Base-by-base conservation (phyloP, 2,888 invertebrate genomes). In the Xestia c-nigrum region DNA sequence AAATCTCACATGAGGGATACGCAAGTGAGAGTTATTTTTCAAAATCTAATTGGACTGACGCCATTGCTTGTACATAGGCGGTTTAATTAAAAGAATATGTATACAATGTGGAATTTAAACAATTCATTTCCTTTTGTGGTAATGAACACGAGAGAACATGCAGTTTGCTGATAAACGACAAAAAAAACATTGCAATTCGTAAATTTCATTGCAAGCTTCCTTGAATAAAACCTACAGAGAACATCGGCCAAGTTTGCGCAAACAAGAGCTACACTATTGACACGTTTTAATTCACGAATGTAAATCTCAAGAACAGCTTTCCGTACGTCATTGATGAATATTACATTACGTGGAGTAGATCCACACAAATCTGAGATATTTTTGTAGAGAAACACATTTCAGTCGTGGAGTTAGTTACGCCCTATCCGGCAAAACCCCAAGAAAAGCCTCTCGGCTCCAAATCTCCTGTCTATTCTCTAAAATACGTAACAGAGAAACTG, bases 371-470 rank as follows among this genome's bases (percentile, higher is more conserved):
- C 93, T 91, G 86, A 92, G 92, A 90, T 93, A 93, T 93, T 92
- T 94, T 91, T 91, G 90, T 91, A 91, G 91, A 90, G 91, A 93
- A 94, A 95, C 92, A 95, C 91, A 93, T 94, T 94, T 91, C 91
- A 91, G 91, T 91, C 91, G 89, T 91, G 90, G 93, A 93, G 94
- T 94, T 94, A 95, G 94, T 94, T 94, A 94, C 92, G 91, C 90
- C 88, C 85, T 90, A 94, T 94, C 92, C 92, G 89, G 84, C 84
- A 88, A 89, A 92, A 90, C 91, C 91, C 86, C 90, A 88, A 87
- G 90, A 90, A 93, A 92, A 92, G 90, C 92, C 90, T 89, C 87
- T 84, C 87, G 86, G 90, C 90, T 89, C 92, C 90, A 93, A 94
- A 94, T 92, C 93, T 93, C 92, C 89, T 89, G 88, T 90, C 88